Conservation (phyloP, 2,797 vertebrate genomes). For the Coregonus suidteri region DNA sequence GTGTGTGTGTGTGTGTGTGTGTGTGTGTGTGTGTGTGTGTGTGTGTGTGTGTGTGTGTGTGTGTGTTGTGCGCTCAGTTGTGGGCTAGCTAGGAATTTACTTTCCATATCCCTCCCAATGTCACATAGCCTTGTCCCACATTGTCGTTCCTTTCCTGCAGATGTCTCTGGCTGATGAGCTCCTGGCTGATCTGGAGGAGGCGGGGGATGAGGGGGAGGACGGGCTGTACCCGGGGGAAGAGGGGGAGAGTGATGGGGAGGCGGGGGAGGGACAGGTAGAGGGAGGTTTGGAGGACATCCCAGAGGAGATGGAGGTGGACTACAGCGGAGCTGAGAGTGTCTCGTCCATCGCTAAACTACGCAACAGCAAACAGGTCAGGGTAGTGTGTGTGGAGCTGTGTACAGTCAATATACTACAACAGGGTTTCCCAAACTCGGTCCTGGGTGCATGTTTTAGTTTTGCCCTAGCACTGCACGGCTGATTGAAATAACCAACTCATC, state of each 20-base stretch:
- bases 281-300: slow-evolving; percentile 85
- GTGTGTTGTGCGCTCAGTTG: not conserved
- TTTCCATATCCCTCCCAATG: not conserved
- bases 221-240: slow-evolving; percentile 77
- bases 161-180: slow-evolving; percentile 95
- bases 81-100: not conserved
- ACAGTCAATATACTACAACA: too few species aligned
- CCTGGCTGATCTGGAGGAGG: slow-evolving; percentile 91
- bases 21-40: too few species aligned
- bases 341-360: slow-evolving; percentile 89
- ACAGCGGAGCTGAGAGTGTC: slow-evolving; percentile 85
- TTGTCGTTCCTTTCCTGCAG: slow-evolving; percentile 42
- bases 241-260: slow-evolving; percentile 75
- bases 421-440: too few species aligned
- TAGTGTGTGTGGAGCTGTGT: not conserved
- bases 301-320: slow-evolving; percentile 89
- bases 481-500: too few species aligned
- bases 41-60: too few species aligned
- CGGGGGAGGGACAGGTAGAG: slow-evolving; percentile 38
- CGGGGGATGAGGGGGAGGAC: slow-evolving; percentile 77
- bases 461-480: too few species aligned
- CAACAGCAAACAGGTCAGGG: slow-evolving; percentile 86
- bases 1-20: too few species aligned
- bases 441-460: too few species aligned
- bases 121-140: not conserved